Percentiles rank a stretch among this genome's conserved stretches.
phyloP scores from a whole-genome alignment of 2,888 invertebrate genomes.

The Scaptomyza parva region DNA sequence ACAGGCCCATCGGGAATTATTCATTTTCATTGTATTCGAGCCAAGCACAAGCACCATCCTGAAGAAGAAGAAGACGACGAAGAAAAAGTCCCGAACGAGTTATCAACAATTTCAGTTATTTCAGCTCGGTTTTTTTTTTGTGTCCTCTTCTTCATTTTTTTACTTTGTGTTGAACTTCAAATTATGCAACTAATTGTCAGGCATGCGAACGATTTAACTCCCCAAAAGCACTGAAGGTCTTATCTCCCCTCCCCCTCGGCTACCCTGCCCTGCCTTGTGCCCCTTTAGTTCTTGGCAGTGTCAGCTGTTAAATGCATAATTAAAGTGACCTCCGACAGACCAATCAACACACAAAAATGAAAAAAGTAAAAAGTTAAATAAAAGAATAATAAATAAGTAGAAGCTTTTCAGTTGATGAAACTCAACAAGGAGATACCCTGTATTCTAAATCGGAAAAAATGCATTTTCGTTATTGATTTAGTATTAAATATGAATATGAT shows the following conservation, averaged over 20 bases:
- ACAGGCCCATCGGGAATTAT: constrained; percentile 76
- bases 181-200: constrained; percentile 79
- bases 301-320: constrained; percentile 78
- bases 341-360: constrained; percentile 32
- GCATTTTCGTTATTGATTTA: too few species aligned
- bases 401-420: neutral
- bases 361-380: neutral
- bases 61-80: neutral
- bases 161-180: constrained; percentile 23
- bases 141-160: constrained; percentile 12
- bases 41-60: neutral
- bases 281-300: constrained; percentile 4
- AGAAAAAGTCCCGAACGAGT: constrained; percentile 41
- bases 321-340: constrained; percentile 63
- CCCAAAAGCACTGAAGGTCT: constrained; percentile 38
- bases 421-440: neutral
- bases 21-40: constrained; percentile 71
- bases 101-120: constrained; percentile 72
- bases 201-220: constrained; percentile 63
- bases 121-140: constrained; percentile 18
- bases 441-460: too few species aligned
- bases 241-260: too few species aligned
- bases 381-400: neutral
- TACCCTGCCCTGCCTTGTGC: neutral
- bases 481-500: too few species aligned